phyloP scores from a whole-genome alignment of 2,113 vertebrate species.

The Oreochromis tanganicae region DNA sequence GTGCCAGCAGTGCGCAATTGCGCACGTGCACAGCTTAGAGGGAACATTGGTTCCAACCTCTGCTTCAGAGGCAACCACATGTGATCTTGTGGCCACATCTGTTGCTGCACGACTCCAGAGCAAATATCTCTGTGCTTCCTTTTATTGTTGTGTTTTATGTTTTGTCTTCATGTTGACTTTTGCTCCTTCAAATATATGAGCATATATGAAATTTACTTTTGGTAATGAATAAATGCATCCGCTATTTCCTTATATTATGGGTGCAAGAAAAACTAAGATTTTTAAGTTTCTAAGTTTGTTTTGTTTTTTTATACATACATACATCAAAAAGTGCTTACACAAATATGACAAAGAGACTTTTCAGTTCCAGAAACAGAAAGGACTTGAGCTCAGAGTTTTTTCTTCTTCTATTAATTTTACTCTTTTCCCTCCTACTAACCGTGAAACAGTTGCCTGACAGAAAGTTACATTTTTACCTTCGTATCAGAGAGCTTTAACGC shows the following conservation, averaged over 20 bases:
- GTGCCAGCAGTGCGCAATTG: too few species aligned
- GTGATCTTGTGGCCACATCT: neutral
- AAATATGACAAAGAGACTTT: neutral
- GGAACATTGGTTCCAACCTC: neutral
- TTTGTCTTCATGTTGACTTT: neutral
- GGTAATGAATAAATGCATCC: neutral
- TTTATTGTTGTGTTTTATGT: neutral
- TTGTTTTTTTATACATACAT: neutral
- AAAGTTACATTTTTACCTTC: neutral
- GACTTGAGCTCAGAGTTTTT: neutral
- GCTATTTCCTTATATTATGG: neutral
- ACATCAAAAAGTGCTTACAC: neutral
- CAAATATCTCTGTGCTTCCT: neutral
- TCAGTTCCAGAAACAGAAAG: neutral
- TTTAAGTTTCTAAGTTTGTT: neutral
- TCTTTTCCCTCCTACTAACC: neutral
- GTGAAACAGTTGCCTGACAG: neutral
- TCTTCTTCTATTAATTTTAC: neutral
- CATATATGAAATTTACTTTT: neutral
- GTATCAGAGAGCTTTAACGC: neutral
- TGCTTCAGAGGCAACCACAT: neutral
- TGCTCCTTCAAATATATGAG: neutral
- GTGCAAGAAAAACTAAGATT: neutral
- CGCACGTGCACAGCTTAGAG: too few species aligned
- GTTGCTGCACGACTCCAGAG: neutral